phyloP scores from a whole-genome alignment of 2,888 invertebrate species.

The Epinotia brunnichana region DNA sequence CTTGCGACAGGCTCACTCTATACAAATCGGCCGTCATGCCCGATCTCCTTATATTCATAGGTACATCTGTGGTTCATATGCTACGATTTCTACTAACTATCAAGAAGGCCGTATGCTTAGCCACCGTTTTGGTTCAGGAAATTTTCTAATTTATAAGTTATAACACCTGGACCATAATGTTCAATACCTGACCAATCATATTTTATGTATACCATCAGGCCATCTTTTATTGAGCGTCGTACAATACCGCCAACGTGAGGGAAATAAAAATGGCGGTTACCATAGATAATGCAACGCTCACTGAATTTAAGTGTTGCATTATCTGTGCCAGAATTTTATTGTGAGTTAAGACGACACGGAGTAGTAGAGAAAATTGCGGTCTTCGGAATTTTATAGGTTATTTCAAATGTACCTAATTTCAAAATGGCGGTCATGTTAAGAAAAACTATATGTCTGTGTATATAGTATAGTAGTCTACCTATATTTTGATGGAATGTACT shows the following conservation, averaged over 20 bases:
- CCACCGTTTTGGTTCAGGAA: no score
- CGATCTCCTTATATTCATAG: no score
- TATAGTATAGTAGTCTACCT: no score
- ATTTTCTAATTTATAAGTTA: background rate
- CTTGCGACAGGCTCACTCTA: no score
- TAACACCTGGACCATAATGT: slow-evolving; percentile 36
- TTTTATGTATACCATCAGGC: slow-evolving; percentile 40
- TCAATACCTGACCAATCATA: slow-evolving; percentile 36
- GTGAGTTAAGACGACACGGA: slow-evolving; percentile 27
- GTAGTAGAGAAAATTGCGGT: slow-evolving; percentile 11
- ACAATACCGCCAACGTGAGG: slow-evolving; percentile 37
- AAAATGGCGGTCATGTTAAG: background rate
- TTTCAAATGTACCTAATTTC: slow-evolving; percentile 9
- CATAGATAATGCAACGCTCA: slow-evolving; percentile 39
- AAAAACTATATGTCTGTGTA: background rate
- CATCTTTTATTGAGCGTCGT: slow-evolving; percentile 27
- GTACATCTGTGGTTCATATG: no score
- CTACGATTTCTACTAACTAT: no score
- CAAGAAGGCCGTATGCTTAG: no score
- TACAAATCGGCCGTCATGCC: no score
- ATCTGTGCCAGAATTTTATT: slow-evolving; percentile 33
- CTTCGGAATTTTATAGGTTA: slow-evolving; percentile 5
- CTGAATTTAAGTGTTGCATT: slow-evolving; percentile 42
- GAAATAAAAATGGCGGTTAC: slow-evolving; percentile 42
- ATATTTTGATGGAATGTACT: background rate